Percentiles rank a stretch among this genome's conserved stretches.
Evolutionary conservation across 1,140 invertebrate genomes (phyloP).

Genomic region (Tetramorium simillimum): DNA sequence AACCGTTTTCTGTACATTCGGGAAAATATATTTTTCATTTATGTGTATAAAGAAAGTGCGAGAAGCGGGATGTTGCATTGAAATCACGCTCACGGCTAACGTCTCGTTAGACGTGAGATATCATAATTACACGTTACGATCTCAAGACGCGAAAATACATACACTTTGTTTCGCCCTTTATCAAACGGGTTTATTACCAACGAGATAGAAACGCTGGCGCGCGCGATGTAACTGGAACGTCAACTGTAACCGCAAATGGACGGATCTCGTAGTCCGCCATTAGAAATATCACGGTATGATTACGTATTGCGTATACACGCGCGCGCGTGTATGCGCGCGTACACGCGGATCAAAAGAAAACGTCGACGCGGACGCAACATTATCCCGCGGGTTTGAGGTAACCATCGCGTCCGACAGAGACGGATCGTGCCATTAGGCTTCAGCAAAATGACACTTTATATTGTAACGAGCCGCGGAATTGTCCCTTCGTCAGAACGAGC

Average conservation of each 20-base stretch:
- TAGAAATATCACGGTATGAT: conserved; percentile 50
- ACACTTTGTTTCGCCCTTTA: conserved; percentile 39
- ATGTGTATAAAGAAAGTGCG: background rate
- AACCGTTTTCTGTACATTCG: background rate
- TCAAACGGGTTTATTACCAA: conserved; percentile 43
- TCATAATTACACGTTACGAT: conserved; percentile 37
- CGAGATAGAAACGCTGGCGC: conserved; percentile 39
- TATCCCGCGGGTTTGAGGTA: conserved; percentile 33
- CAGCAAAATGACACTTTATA: conserved; percentile 49
- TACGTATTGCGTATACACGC: background rate
- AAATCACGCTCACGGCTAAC: conserved; percentile 32
- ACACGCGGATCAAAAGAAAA: conserved; percentile 34
- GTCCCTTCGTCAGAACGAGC: conserved; percentile 4
- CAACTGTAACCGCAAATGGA: conserved; percentile 57
- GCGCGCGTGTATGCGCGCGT: background rate
- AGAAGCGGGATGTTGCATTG: background rate
- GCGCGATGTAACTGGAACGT: conserved; percentile 54
- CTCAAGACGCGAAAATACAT: conserved; percentile 7
- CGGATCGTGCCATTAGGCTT: conserved; percentile 41
- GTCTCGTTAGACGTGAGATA: conserved; percentile 32
- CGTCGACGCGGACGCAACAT: conserved; percentile 20
- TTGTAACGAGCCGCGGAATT: conserved; percentile 12
- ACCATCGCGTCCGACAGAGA: conserved; percentile 34
- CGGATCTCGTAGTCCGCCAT: conserved; percentile 40
- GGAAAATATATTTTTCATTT: conserved; percentile 8